Evolutionary conservation across 1,140 invertebrate species (phyloP).

Genomic region (Drosophila bipectinata): DNA sequence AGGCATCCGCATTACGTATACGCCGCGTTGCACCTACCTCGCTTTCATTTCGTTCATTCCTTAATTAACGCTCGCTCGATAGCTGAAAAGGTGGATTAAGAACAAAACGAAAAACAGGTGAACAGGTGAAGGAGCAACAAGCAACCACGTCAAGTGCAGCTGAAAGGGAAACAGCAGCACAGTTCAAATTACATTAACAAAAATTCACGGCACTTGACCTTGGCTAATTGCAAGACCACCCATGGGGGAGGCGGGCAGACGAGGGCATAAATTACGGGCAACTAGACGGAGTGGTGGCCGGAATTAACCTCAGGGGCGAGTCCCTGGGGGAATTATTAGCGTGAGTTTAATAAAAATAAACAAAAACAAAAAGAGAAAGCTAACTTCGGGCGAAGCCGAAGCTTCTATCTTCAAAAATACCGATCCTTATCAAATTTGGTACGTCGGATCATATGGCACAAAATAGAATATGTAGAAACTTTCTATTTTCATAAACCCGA

Average conservation of each 20-base stretch:
- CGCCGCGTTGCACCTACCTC: conserved; percentile 51
- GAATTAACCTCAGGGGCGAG: conserved; percentile 23
- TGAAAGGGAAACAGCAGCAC: conserved; percentile 3
- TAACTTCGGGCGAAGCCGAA: too few species aligned
- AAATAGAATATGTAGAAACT: too few species aligned
- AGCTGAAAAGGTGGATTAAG: conserved; percentile 59
- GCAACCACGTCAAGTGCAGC: conserved; percentile 46
- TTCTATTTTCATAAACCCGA: too few species aligned
- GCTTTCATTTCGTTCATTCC: conserved; percentile 26
- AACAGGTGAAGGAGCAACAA: conserved; percentile 25
- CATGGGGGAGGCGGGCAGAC: background rate
- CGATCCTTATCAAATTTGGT: too few species aligned
- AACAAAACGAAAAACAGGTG: conserved; percentile 6
- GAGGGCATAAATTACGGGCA: conserved; percentile 42
- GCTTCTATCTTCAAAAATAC: too few species aligned
- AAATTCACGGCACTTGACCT: conserved; percentile 60
- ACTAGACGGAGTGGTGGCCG: conserved; percentile 3
- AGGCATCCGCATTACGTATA: conserved; percentile 73
- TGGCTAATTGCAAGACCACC: conserved; percentile 55
- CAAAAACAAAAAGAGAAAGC: too few species aligned
- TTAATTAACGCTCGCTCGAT: conserved; percentile 68
- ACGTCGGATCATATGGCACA: too few species aligned
- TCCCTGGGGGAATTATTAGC: conserved; percentile 15
- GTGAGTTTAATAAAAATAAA: conserved; percentile 1
- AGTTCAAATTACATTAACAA: conserved; percentile 75